Evolutionary conservation across 2,797 vertebrate genomes (phyloP), one percentile per base, ranked within the genome.

Genomic region (Otolemur crassicaudatus): DNA sequence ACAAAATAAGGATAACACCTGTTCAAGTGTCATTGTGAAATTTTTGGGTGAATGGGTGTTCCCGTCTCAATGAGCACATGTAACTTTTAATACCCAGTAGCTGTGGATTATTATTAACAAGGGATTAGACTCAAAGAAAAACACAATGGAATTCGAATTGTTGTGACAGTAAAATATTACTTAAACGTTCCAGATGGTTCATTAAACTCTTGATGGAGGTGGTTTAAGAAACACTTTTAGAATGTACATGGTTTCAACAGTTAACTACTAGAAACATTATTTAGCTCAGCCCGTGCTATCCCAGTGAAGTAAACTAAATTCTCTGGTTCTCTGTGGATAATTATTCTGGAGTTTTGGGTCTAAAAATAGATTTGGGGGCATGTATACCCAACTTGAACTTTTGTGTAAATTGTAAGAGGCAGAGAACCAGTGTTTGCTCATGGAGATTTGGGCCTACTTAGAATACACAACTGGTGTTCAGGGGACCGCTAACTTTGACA

Each of bases 331-430:
- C 63, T 70, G 22, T 87, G 58, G 75, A 72, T 84, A 69, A 77
- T 91, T 29, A 49, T 88, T 84, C 69, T 86, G 82, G 82, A 92
- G 95, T 63, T 89, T 94, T 89, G 22, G 70, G 31, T 93, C 90
- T 94, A 95, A 97, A 94, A 95, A 94, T 95, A 94, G 90, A 37
- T 40, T 49, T 53, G n/a, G 34, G 86, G 65, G 61, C 89, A 91
- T 72, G 80, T 92, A 77, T 95, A 89, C 94, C 83, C 86, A 94
- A 77, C n/a, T 73, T 89, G 92, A 96, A 81, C 70, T 84, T 92
- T 63, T 69, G 22, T 2, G 31, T 60, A 82, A 76, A 87, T 94
- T 16, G 10, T 65, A 83, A 58, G 81, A 83, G 46, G 46, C 3
- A 34, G 63, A 92, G 60, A 79, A 58, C 11, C 73, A 61, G 34